A percentile compares a stretch with the other conserved stretches of the same genome.
phyloP scores from a whole-genome alignment of 2,888 invertebrate genomes.

The Tenthredo notha region DNA sequence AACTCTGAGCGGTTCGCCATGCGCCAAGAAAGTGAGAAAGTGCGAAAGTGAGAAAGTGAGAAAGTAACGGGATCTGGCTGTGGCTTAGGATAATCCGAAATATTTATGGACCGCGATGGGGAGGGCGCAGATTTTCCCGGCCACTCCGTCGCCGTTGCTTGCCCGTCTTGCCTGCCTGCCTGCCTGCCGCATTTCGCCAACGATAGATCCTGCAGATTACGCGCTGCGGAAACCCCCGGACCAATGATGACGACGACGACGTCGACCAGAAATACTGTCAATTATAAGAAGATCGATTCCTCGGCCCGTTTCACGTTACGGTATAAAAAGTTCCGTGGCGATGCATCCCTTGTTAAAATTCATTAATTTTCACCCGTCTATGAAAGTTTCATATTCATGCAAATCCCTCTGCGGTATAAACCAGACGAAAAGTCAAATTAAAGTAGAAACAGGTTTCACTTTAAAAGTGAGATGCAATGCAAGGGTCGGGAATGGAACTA shows the following conservation, averaged over 20 bases:
- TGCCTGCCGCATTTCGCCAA: constrained; percentile 1
- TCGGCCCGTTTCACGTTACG: constrained; percentile 12
- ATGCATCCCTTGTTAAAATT: constrained; percentile 74
- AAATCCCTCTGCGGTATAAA: constrained; percentile 66
- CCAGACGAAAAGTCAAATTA: constrained; percentile 49
- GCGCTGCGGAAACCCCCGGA: neutral
- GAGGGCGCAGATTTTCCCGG: constrained; percentile 60
- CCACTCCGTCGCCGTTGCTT: constrained; percentile 62
- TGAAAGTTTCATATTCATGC: constrained; percentile 77
- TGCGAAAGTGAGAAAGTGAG: constrained; percentile 55
- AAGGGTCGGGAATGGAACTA: neutral
- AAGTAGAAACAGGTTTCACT: constrained; percentile 37
- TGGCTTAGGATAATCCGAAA: constrained; percentile 54
- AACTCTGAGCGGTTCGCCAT: constrained; percentile 68
- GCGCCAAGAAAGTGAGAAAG: constrained; percentile 46
- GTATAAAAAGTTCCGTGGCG: neutral
- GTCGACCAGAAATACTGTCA: constrained; percentile 14
- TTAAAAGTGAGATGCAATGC: constrained; percentile 13
- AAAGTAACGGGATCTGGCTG: constrained; percentile 52
- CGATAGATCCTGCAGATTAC: constrained; percentile 21
- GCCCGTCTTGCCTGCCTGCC: constrained; percentile 42
- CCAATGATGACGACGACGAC: neutral
- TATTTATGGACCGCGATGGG: constrained; percentile 57
- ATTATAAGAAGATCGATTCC: constrained; percentile 27
- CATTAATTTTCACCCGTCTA: constrained; percentile 75